Evolutionary conservation across 2,113 vertebrate species (phyloP).

Genomic region (Phrynocephalus versicolor): DNA sequence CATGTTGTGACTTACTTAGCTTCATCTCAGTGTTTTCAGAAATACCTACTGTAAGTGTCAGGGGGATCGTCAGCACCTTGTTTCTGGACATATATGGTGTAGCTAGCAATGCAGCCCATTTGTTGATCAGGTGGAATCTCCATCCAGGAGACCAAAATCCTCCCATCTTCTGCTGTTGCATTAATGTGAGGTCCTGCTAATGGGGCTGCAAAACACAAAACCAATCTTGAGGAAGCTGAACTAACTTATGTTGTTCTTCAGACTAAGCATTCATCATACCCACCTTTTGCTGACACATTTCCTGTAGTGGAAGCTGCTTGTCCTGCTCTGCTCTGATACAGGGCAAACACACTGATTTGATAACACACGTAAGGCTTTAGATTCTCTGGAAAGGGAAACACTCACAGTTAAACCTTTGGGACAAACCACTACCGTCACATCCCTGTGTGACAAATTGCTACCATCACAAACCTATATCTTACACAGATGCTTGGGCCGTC

Average conservation of each 20-base stretch:
- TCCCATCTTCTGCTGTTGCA: rapidly evolving
- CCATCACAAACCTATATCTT: too few relatives aligned
- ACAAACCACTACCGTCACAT: too few relatives aligned
- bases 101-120: slow-evolving; percentile 69
- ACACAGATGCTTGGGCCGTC: too few relatives aligned
- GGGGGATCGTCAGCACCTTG: not conserved
- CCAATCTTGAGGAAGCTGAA: rapidly evolving
- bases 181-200: slow-evolving; percentile 59
- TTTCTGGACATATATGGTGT: slow-evolving; percentile 67
- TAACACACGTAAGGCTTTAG: slow-evolving; percentile 67
- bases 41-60: slow-evolving; percentile 35
- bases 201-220: slow-evolving; percentile 56
- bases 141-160: slow-evolving; percentile 62
- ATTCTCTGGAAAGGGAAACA: slow-evolving; percentile 54
- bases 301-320: slow-evolving; percentile 24
- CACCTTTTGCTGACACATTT: slow-evolving; percentile 62
- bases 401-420: too few relatives aligned
- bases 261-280: rapidly evolving
- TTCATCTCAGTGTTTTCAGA: not conserved
- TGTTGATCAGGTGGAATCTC: slow-evolving; percentile 59
- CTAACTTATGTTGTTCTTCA: rapidly evolving
- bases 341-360: slow-evolving; percentile 56
- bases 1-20: not conserved
- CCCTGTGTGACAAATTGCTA: too few relatives aligned
- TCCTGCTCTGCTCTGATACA: slow-evolving; percentile 58